These are phyloP conservation scores for Heptranchias perlo DNA, from an alignment of 2,113 vertebrate genomes.

Conservation along the genomic window DNA sequence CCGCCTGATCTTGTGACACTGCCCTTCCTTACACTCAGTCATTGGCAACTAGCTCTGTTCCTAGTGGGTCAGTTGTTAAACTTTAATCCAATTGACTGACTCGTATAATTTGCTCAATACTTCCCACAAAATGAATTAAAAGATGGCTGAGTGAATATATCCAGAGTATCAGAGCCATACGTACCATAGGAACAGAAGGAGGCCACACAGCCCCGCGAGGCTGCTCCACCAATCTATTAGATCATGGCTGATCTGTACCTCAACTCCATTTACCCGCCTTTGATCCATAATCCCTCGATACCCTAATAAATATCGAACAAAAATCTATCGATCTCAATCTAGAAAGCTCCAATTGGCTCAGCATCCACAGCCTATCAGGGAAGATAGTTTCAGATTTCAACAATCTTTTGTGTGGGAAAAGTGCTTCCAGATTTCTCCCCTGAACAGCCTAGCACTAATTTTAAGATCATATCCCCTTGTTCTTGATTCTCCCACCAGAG, in stretches of 20 bases:
- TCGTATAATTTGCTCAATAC: background rate
- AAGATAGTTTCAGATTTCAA: background rate
- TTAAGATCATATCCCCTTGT: background rate
- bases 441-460: too few species aligned
- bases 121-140: background rate
- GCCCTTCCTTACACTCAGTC: background rate
- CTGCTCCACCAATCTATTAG: background rate
- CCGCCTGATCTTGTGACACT: background rate
- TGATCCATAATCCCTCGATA: background rate
- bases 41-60: background rate
- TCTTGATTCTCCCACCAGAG: background rate
- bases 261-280: background rate
- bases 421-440: background rate
- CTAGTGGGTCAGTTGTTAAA: background rate
- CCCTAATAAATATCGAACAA: background rate
- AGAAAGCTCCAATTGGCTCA: background rate
- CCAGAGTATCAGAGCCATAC: background rate
- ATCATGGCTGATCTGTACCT: background rate
- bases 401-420: background rate
- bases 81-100: background rate
- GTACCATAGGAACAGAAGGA: background rate
- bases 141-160: background rate
- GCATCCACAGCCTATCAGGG: background rate
- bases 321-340: background rate
- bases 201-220: background rate